phyloP scores from a whole-genome alignment of 2,113 vertebrate genomes.

The Coptodon rendalli region DNA sequence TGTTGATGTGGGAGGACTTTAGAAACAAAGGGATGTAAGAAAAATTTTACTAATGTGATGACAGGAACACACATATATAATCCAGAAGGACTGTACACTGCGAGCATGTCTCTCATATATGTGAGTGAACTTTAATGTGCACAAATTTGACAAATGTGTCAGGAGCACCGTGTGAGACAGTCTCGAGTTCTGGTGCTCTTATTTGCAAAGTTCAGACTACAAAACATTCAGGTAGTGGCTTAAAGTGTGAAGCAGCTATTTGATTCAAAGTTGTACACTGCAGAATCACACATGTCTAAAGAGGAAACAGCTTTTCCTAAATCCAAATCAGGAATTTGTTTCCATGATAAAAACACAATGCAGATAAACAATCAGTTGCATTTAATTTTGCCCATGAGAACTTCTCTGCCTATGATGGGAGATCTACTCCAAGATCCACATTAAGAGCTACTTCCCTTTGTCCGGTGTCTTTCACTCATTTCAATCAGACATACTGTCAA shows the following conservation, averaged over 20 bases:
- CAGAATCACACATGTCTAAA: background rate
- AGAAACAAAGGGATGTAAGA: background rate
- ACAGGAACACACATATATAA: background rate
- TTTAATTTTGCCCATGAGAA: background rate
- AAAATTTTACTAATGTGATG: background rate
- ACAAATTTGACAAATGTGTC: background rate
- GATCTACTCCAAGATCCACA: rapidly evolving
- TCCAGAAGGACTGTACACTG: background rate
- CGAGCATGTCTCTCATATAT: background rate
- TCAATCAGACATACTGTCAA: background rate
- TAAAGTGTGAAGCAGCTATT: background rate
- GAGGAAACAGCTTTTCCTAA: background rate
- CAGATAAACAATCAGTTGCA: background rate
- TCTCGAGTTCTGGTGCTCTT: rapidly evolving
- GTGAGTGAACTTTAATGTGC: background rate
- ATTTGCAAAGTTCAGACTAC: background rate
- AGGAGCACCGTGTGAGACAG: background rate
- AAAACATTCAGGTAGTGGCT: background rate
- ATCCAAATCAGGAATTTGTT: background rate
- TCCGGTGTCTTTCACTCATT: rapidly evolving
- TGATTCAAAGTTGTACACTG: rapidly evolving
- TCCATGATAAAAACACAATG: background rate
- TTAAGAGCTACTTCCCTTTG: background rate
- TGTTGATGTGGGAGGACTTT: background rate
- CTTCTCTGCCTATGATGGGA: background rate